Conservation (phyloP, 30 jellyfish, hydroid and myxozoan species). For the Cassiopea xamachana region DNA sequence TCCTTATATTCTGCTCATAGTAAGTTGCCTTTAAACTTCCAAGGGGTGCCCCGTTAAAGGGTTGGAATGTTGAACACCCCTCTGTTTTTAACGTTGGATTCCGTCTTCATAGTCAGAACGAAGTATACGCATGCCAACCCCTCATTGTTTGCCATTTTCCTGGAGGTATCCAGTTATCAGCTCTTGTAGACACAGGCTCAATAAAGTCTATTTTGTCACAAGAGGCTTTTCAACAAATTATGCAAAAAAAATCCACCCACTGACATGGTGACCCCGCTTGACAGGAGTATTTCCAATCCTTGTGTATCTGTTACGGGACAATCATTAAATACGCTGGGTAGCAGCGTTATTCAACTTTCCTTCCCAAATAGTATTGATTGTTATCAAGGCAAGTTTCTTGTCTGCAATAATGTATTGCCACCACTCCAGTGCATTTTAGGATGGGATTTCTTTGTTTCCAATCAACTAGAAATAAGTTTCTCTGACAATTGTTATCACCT, state of each 20-base stretch:
- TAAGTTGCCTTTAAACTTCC: constrained; percentile 29
- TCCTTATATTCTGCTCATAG: background rate
- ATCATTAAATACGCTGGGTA: background rate
- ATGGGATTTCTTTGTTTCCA: constrained; percentile 33
- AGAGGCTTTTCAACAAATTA: constrained; percentile 23
- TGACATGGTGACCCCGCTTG: background rate
- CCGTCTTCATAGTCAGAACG: constrained; percentile 22
- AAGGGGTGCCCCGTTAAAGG: constrained; percentile 41
- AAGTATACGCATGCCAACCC: constrained; percentile 30
- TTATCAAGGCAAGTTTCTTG: constrained; percentile 13
- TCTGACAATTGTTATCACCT: constrained; percentile 5
- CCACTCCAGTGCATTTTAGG: constrained; percentile 31
- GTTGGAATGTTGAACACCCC: constrained; percentile 50
- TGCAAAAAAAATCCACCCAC: background rate
- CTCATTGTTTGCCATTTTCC: constrained; percentile 20
- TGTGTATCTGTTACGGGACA: constrained; percentile 14
- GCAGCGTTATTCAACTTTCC: background rate
- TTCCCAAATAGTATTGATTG: background rate
- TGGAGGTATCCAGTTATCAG: constrained; percentile 17
- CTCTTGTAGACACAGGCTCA: constrained; percentile 48
- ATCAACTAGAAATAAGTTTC: background rate
- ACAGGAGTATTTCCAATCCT: constrained; percentile 32
- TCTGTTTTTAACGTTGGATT: constrained; percentile 18
- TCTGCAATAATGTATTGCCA: constrained; percentile 23
- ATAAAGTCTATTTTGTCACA: constrained; percentile 15